Evolutionary conservation across 2,113 vertebrate species (phyloP).

Genomic region (Neotragus moschatus): DNA sequence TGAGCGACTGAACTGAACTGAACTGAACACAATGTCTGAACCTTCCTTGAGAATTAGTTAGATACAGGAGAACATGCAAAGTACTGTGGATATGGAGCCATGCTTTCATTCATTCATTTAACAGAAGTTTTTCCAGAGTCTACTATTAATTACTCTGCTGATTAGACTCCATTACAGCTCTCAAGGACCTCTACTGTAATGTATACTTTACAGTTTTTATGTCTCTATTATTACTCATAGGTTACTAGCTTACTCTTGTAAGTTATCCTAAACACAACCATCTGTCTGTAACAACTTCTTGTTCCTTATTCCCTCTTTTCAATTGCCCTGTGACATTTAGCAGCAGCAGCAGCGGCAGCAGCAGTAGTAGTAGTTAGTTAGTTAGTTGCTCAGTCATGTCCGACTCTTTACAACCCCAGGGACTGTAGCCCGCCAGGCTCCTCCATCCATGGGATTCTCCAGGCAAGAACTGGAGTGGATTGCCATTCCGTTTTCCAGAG

Average conservation of each 20-base stretch:
- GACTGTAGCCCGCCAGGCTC: not conserved
- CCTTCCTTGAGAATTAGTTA: not conserved
- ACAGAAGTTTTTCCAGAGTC: not conserved
- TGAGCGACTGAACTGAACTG: too few species aligned
- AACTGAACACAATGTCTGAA: not conserved
- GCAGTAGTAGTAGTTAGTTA: not conserved
- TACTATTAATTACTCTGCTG: not conserved
- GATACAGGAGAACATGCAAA: not conserved
- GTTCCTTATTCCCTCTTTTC: not conserved
- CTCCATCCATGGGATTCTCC: not conserved
- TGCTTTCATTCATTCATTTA: constrained; percentile 4
- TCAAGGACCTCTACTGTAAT: not conserved
- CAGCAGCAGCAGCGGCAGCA: not conserved
- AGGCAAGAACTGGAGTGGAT: not conserved
- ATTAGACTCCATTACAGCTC: not conserved
- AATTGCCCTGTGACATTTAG: not conserved
- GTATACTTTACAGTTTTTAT: not conserved
- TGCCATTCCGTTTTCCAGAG: not conserved
- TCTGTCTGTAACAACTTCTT: not conserved
- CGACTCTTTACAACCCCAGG: not conserved
- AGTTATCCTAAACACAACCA: not conserved
- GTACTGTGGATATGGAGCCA: not conserved
- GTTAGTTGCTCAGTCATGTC: not conserved
- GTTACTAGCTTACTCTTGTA: not conserved
- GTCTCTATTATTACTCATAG: not conserved